Conservation (phyloP, 2,113 vertebrate genomes). For the Spermophilus dauricus region DNA sequence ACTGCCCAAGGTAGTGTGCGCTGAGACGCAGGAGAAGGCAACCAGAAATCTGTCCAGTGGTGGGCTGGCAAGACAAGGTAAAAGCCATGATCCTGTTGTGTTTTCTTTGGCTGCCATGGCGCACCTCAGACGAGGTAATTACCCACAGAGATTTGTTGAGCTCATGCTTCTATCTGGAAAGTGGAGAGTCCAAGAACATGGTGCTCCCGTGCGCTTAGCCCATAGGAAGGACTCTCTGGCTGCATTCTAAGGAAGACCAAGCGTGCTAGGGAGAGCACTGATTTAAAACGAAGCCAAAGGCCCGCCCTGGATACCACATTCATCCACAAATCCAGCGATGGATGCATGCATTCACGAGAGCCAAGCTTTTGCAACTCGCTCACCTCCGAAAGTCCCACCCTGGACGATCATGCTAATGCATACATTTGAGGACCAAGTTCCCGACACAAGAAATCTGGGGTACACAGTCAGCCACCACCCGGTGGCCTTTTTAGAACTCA, state of each 20-base stretch:
- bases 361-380: not conserved
- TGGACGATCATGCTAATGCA: too few species aligned
- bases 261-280: not conserved
- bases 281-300: not conserved
- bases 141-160: not conserved
- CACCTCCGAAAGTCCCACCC: not conserved
- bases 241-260: too few species aligned
- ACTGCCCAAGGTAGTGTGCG: too few species aligned
- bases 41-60: rapidly evolving
- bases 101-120: too few species aligned
- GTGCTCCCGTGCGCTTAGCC: too few species aligned
- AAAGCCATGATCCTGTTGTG: not conserved
- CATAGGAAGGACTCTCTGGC: too few species aligned
- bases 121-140: not conserved
- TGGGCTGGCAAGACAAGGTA: rapidly evolving
- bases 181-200: too few species aligned
- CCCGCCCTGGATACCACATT: too few species aligned
- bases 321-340: not conserved
- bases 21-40: too few species aligned
- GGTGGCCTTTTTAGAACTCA: not conserved
- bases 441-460: too few species aligned
- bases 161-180: too few species aligned
- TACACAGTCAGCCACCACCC: too few species aligned
- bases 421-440: not conserved
- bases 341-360: not conserved